Evolutionary conservation across 2,888 invertebrate species (phyloP).

Genomic region (Ectemnius lituratus): DNA sequence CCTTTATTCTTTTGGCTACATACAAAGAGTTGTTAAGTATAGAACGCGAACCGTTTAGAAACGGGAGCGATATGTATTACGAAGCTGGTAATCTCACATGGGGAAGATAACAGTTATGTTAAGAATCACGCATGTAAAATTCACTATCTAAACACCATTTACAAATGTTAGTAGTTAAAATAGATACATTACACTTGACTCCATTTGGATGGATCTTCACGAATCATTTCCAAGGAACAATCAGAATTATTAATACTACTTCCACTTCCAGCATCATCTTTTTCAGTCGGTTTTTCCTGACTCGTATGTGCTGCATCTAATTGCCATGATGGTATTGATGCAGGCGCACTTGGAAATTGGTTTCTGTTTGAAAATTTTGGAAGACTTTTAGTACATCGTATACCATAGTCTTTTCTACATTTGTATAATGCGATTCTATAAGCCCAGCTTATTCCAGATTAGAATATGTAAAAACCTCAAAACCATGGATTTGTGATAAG

Average conservation of each 20-base stretch:
- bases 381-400: constrained; percentile 22
- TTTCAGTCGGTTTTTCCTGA: constrained; percentile 71
- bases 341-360: constrained; percentile 86
- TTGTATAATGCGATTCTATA: not conserved
- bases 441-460: not conserved
- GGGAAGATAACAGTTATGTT: constrained; percentile 20
- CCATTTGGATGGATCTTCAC: constrained; percentile 74
- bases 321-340: constrained; percentile 90
- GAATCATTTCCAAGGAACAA: constrained; percentile 78
- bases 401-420: constrained; percentile 1
- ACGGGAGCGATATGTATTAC: constrained; percentile 16
- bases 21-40: constrained; percentile 24
- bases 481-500: too few relatives aligned
- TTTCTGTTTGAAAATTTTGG: constrained; percentile 79
- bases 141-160: constrained; percentile 34
- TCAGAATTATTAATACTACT: constrained; percentile 78
- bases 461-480: too few relatives aligned
- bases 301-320: constrained; percentile 78
- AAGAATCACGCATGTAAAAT: constrained; percentile 24
- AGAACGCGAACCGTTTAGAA: constrained; percentile 24
- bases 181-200: constrained; percentile 33
- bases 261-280: constrained; percentile 76
- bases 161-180: constrained; percentile 34
- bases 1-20: constrained; percentile 11
- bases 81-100: constrained; percentile 16